These are phyloP conservation scores for Athene noctua DNA, from an alignment of 2,113 vertebrate species.

Conservation along the genomic window DNA sequence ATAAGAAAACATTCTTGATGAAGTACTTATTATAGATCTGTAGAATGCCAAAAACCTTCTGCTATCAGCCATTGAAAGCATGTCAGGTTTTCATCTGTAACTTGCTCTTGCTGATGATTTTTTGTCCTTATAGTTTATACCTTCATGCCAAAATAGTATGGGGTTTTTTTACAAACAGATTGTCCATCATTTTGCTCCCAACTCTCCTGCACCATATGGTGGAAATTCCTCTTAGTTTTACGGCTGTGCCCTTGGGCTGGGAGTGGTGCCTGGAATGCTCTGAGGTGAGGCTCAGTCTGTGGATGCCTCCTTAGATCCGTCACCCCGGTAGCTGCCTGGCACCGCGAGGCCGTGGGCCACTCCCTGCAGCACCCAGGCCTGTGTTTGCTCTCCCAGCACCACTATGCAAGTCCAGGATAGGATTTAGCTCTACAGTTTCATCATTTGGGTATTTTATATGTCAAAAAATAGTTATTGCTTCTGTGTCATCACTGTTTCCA, in stretches of 20 bases:
- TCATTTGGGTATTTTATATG: background rate
- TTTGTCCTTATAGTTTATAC: background rate
- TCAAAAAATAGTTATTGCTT: background rate
- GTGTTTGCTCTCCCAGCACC: background rate
- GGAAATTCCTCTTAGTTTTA: background rate
- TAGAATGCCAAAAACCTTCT: background rate
- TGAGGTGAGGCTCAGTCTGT: background rate
- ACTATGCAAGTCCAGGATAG: background rate
- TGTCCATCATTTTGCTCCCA: background rate
- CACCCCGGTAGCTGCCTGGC: background rate
- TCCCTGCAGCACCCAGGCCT: background rate
- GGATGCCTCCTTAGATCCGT: background rate
- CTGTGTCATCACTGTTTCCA: background rate
- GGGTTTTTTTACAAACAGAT: background rate
- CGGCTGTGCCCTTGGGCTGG: background rate
- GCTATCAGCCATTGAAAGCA: background rate
- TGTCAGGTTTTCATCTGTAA: background rate
- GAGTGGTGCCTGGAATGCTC: background rate
- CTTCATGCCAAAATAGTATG: background rate
- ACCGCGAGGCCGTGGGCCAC: accelerated
- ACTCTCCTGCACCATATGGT: accelerated
- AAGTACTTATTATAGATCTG: background rate
- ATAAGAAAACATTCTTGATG: background rate
- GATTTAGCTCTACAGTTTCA: background rate
- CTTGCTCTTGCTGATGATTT: background rate